Conservation (phyloP, 2,888 invertebrate species). For the Plagodis pulveraria region DNA sequence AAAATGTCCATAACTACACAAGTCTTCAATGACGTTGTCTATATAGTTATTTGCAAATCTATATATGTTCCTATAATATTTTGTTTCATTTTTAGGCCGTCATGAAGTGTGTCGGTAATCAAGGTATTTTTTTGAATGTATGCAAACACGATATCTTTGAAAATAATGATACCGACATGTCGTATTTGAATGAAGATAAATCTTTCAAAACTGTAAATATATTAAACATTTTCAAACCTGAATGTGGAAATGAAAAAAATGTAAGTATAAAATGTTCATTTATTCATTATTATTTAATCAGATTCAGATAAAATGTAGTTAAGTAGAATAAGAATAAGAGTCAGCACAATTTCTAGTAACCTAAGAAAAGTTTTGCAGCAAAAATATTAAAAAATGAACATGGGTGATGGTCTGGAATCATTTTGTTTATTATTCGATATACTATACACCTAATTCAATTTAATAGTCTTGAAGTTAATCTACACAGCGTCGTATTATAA, state of each 20-base stretch:
- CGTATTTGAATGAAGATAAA: conserved; percentile 5
- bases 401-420: too few relatives aligned
- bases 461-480: too few relatives aligned
- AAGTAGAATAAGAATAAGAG: too few relatives aligned
- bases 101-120: conserved; percentile 22
- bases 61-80: not conserved
- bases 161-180: conserved; percentile 23
- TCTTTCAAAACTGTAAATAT: conserved; percentile 22
- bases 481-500: too few relatives aligned
- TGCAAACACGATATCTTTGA: conserved; percentile 22
- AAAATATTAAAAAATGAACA: too few relatives aligned
- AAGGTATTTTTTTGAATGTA: conserved; percentile 23
- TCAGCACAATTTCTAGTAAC: too few relatives aligned
- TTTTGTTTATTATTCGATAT: too few relatives aligned
- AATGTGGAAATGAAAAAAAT: conserved; percentile 32
- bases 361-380: too few relatives aligned
- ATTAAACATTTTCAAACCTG: conserved; percentile 42
- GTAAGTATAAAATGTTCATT: conserved; percentile 54
- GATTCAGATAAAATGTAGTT: too few relatives aligned
- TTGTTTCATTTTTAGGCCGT: conserved; percentile 22
- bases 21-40: not conserved
- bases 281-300: too few relatives aligned
- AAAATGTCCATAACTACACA: too few relatives aligned
- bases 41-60: not conserved
- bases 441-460: too few relatives aligned